Evolutionary conservation across 2,888 invertebrate genomes (phyloP).

Genomic region (Agriopis aurantiaria): DNA sequence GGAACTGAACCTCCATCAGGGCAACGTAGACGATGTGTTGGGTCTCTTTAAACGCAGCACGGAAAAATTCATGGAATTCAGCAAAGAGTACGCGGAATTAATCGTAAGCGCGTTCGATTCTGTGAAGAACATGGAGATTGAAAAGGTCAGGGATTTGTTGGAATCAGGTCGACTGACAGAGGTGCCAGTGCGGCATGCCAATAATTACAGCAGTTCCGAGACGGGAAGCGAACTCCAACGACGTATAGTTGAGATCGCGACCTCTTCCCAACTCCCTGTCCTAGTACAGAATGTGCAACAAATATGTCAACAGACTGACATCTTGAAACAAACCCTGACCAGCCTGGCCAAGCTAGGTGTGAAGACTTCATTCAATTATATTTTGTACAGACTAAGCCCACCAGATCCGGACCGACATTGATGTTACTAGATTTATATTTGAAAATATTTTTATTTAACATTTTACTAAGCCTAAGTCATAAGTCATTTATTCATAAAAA

Average conservation of each 20-base stretch:
- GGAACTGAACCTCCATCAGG: conserved; percentile 38
- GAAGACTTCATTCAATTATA: background rate
- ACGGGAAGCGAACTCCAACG: conserved; percentile 32
- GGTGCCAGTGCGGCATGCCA: conserved; percentile 35
- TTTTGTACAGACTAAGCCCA: conserved; percentile 8
- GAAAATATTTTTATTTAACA: no score
- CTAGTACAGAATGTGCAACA: conserved; percentile 22
- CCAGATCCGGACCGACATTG: conserved; percentile 14
- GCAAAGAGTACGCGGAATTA: conserved; percentile 39
- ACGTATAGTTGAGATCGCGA: conserved; percentile 13
- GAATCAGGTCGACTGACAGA: conserved; percentile 37
- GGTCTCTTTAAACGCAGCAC: conserved; percentile 41
- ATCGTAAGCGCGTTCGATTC: conserved; percentile 38
- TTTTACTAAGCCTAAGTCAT: no score
- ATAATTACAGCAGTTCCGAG: conserved; percentile 28
- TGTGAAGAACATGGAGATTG: conserved; percentile 41
- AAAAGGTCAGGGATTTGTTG: conserved; percentile 36
- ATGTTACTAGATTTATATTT: background rate
- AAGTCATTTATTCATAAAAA: no score
- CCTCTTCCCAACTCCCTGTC: conserved; percentile 21
- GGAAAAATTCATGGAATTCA: conserved; percentile 35
- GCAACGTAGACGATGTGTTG: conserved; percentile 45
- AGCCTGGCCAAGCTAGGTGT: conserved; percentile 2
- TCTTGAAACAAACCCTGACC: conserved; percentile 1
- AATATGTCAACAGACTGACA: conserved; percentile 8